These are phyloP conservation scores for Eristalis intricaria DNA, from an alignment of 2,888 invertebrate genomes.

Conservation along the genomic window DNA sequence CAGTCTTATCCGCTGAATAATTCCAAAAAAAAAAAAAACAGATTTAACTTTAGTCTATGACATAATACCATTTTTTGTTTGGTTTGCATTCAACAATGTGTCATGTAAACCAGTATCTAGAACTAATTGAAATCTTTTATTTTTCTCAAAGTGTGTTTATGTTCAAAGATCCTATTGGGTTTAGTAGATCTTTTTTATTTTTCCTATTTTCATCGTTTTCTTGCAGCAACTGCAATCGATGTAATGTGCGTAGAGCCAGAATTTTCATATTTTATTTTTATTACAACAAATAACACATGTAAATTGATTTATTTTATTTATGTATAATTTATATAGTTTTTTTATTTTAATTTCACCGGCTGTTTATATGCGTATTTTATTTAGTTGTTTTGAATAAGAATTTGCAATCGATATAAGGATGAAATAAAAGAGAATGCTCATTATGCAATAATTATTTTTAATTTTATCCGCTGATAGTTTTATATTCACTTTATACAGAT, in stretches of 20 bases:
- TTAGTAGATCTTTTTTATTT: no score
- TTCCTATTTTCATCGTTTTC: neutral
- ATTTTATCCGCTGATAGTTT: neutral
- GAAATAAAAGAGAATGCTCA: neutral
- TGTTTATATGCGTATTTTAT: neutral
- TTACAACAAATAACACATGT: conserved; percentile 12
- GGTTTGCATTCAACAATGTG: conserved; percentile 27
- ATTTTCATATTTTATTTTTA: conserved; percentile 14
- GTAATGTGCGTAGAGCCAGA: conserved; percentile 60
- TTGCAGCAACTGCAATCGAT: conserved; percentile 61
- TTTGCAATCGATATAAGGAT: neutral
- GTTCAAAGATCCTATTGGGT: no score
- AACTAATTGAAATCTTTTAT: conserved; percentile 8
- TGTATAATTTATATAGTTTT: neutral
- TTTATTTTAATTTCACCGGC: neutral
- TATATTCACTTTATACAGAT: conserved; percentile 3
- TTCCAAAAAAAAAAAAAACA: conserved; percentile 22
- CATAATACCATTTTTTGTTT: conserved; percentile 34
- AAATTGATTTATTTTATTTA: neutral
- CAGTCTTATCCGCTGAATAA: conserved; percentile 70
- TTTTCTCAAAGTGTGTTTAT: conserved; percentile 12
- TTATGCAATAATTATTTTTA: neutral
- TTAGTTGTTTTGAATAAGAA: neutral
- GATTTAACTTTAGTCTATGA: conserved; percentile 14
- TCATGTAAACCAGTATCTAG: conserved; percentile 30